Evolutionary conservation across 2,113 vertebrate genomes (phyloP).

Genomic region (Tychaedon coryphoeus): DNA sequence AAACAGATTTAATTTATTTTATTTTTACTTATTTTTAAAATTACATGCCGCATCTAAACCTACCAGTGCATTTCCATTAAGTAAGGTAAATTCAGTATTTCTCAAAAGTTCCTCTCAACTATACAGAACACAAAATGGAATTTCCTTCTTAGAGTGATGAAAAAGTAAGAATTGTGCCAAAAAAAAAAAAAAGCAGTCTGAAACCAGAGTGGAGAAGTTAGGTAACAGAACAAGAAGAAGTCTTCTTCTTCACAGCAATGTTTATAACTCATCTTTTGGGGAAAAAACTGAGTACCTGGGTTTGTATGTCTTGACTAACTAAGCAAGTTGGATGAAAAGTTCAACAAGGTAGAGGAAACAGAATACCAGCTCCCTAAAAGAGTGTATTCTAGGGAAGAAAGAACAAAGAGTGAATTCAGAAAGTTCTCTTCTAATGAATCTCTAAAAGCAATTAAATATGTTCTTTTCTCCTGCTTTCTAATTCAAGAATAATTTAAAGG

Average conservation of each 20-base stretch:
- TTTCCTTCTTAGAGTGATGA: neutral
- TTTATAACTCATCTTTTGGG: neutral
- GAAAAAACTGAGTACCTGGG: neutral
- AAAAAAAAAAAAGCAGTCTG: neutral
- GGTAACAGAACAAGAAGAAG: neutral
- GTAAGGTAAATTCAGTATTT: neutral
- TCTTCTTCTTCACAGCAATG: neutral
- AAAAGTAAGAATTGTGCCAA: neutral
- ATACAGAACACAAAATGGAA: neutral
- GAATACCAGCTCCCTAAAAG: neutral
- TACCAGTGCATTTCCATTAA: neutral
- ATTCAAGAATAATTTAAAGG: slow-evolving; percentile 56
- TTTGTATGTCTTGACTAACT: neutral
- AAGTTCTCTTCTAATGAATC: slow-evolving; percentile 2
- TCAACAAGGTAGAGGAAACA: neutral
- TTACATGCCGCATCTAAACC: neutral
- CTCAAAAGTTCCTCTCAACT: neutral
- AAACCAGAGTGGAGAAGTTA: neutral
- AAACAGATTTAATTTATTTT: too few species aligned
- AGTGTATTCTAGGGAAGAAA: neutral
- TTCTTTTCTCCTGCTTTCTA: slow-evolving; percentile 15
- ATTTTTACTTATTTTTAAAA: neutral
- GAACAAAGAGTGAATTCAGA: neutral
- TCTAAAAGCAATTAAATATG: slow-evolving; percentile 38
- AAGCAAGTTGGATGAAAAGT: neutral